phyloP scores from a whole-genome alignment of 2,888 invertebrate species.

The Synergus laeviventris region DNA sequence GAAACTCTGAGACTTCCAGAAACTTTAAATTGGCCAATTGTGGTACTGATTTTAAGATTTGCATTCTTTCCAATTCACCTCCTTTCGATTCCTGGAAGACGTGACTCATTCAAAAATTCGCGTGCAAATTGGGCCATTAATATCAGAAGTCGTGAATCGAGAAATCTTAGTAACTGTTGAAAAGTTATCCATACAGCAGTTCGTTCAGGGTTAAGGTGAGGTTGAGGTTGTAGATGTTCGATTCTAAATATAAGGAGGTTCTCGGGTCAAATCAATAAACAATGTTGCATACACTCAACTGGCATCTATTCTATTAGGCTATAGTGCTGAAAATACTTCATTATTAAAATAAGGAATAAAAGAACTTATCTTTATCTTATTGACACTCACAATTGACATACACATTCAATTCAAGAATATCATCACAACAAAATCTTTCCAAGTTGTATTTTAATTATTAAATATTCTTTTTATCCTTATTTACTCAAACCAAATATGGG shows the following conservation, averaged over 20 bases:
- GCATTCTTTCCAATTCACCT: background rate
- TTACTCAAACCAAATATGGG: background rate
- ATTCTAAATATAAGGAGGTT: slow-evolving; percentile 48
- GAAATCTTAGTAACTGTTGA: slow-evolving; percentile 21
- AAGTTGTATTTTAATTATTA: background rate
- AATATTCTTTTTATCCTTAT: background rate
- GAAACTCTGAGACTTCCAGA: background rate
- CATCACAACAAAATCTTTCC: too few species aligned
- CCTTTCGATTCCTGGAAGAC: background rate
- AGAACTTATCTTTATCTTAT: background rate
- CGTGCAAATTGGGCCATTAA: slow-evolving; percentile 13
- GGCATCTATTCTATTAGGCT: background rate
- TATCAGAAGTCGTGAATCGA: slow-evolving; percentile 7
- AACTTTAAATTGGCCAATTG: background rate
- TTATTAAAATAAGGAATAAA: background rate
- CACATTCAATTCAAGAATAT: background rate
- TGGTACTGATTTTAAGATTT: background rate
- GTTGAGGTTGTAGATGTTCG: slow-evolving; percentile 44
- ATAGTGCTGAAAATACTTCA: slow-evolving; percentile 1
- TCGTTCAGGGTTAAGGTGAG: slow-evolving; percentile 46
- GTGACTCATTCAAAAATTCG: slow-evolving; percentile 12
- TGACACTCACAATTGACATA: too few species aligned
- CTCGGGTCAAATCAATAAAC: slow-evolving; percentile 50
- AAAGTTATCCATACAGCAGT: slow-evolving; percentile 16
- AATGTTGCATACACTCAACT: slow-evolving; percentile 13